These are phyloP conservation scores for Aegotheles bennettii DNA, from an alignment of 2,113 vertebrate species.

Conservation along the genomic window DNA sequence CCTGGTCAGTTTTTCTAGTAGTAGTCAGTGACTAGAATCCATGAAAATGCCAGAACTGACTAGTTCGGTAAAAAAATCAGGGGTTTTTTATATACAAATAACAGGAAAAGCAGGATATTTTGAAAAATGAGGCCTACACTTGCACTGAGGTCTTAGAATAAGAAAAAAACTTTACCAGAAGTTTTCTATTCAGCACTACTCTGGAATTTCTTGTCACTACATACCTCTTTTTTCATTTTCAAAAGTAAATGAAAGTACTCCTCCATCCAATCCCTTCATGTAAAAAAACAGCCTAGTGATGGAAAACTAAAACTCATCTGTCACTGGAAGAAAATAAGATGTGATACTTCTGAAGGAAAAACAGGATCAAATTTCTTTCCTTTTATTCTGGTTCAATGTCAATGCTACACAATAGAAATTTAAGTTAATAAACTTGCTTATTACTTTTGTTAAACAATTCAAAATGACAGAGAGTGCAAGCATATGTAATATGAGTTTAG, in stretches of 20 bases:
- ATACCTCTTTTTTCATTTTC: neutral
- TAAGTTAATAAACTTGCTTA: neutral
- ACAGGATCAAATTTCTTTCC: neutral
- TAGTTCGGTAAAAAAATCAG: neutral
- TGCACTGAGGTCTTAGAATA: neutral
- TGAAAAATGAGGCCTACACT: neutral
- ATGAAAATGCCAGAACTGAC: neutral
- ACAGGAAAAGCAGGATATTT: neutral
- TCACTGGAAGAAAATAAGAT: neutral
- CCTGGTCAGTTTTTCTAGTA: neutral
- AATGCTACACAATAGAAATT: neutral
- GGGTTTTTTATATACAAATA: neutral
- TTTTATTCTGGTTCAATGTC: neutral
- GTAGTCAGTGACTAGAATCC: neutral
- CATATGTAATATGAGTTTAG: neutral
- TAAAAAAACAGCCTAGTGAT: neutral
- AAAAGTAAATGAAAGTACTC: neutral
- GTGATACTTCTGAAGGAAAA: neutral
- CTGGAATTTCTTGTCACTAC: neutral
- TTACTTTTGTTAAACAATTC: neutral
- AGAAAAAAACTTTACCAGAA: neutral
- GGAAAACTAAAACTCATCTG: neutral
- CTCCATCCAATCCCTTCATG: neutral
- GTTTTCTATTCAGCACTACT: neutral
- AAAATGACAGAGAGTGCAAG: neutral